Evolutionary conservation across 2,888 invertebrate genomes (phyloP), one percentile per base, ranked within the genome.

Genomic region (Drosophila neutralis): DNA sequence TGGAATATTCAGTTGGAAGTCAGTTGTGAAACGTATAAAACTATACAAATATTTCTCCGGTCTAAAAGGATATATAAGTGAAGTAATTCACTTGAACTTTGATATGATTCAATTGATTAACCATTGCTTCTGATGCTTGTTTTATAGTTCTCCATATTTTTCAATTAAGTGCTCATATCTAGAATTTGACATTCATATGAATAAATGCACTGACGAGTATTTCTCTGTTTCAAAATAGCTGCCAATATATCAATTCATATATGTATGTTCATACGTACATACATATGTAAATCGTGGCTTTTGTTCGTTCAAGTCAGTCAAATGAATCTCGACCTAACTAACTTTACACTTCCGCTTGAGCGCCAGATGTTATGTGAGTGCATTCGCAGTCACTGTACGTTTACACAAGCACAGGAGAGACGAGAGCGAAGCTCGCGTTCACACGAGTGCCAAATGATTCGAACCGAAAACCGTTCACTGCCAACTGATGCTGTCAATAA

Each of bases 401-500:
- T 21, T 45, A 21, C 21, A 21, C 21, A 21, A 21, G 42, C 42
- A 21, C 13, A 10, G 10, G 35, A 15, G 35, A 71, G 57, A 64
- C 54, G 62, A 72, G 57, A 57, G 69, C 74, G 33, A 60, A 62
- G 61, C 45, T 65, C 69, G 54, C 69, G 72, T 87, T 86, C 85
- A 87, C 85, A 86, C 85, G 85, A 87, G 71, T 86, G 82, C 85
- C 89, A 89, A 89, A 84, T 71, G 89, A 79, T 82, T 78, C 68
- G 59, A 70, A 49, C 29, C 66, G 75, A 71, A 66, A 76, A 60
- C 60, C 66, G 76, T 74, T 73, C 69, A 74, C 89, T 88, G 89
- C 85, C 85, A 86, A 84, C 89, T 76, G 85, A 75, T 69, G 85
- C 89, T 86, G 85, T 86, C 85, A 86, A 86, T 86, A 86, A 87